These are phyloP conservation scores for Siniperca obscura DNA, from an alignment of 2,797 vertebrate species.

Conservation along the genomic window DNA sequence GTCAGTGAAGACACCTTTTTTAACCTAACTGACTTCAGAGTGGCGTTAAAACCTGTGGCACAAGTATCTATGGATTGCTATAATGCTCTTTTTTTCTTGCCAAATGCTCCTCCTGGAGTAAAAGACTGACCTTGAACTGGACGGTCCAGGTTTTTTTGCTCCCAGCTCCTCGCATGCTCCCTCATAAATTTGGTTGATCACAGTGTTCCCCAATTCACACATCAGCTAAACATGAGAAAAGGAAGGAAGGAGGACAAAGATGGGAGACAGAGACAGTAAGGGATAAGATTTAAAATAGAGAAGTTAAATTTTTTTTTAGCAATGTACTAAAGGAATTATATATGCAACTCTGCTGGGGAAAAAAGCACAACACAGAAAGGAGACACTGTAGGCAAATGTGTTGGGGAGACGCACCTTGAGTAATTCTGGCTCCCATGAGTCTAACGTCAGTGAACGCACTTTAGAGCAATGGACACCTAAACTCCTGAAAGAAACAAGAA, in stretches of 20 bases:
- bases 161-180: slow-evolving; percentile 89
- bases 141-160: slow-evolving; percentile 91
- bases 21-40: background rate
- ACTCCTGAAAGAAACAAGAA: slow-evolving; percentile 86
- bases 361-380: background rate
- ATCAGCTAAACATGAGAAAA: slow-evolving; percentile 88
- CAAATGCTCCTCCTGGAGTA: background rate
- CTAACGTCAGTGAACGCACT: slow-evolving; percentile 95
- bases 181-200: slow-evolving; percentile 97
- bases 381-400: slow-evolving; percentile 9
- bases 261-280: background rate
- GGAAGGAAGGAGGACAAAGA: slow-evolving; percentile 2
- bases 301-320: background rate
- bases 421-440: slow-evolving; percentile 98
- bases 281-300: background rate
- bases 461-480: slow-evolving; percentile 98
- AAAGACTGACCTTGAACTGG: slow-evolving; percentile 89
- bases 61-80: background rate
- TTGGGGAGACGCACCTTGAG: slow-evolving; percentile 87
- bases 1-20: background rate
- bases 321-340: slow-evolving; percentile 1
- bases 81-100: background rate
- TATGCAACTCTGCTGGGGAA: slow-evolving; percentile 8
- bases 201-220: slow-evolving; percentile 96
- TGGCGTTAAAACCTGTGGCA: background rate